A percentile compares a stretch with the other conserved stretches of the same genome.
Conservation (phyloP, 2,888 invertebrate genomes). For the Mactromeris polynyma region DNA sequence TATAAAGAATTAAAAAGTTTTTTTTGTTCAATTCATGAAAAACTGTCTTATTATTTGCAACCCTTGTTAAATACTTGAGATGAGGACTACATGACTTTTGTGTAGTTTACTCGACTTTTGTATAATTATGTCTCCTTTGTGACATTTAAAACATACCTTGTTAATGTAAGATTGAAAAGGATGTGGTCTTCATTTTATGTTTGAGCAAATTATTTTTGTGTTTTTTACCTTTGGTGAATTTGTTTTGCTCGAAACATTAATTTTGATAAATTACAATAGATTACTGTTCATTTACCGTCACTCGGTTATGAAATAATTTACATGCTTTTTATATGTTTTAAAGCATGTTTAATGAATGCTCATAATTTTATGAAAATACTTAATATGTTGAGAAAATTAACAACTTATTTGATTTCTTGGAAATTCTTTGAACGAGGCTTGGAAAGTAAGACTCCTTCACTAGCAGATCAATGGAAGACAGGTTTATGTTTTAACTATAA, state of each 20-base stretch:
- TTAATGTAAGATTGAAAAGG: constrained; percentile 2
- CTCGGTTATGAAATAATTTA: background rate
- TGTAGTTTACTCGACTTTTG: background rate
- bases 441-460: background rate
- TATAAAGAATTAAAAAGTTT: background rate
- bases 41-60: background rate
- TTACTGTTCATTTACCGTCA: background rate
- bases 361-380: background rate
- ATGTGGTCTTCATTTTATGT: background rate
- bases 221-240: background rate
- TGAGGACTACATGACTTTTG: background rate
- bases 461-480: no score
- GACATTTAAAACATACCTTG: constrained; percentile 5
- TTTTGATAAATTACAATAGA: background rate
- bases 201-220: background rate
- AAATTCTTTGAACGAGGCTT: background rate
- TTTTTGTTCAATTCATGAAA: background rate
- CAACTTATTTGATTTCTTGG: background rate
- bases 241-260: background rate
- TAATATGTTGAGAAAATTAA: background rate
- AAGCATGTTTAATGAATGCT: background rate
- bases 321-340: background rate
- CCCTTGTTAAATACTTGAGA: background rate
- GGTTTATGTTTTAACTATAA: no score
- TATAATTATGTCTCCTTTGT: constrained; percentile 7